Percentiles rank a stretch among this genome's conserved stretches.
These are phyloP conservation scores for Heterocephalus glaber DNA, from an alignment of 2,113 vertebrate genomes.

Conservation along the genomic window DNA sequence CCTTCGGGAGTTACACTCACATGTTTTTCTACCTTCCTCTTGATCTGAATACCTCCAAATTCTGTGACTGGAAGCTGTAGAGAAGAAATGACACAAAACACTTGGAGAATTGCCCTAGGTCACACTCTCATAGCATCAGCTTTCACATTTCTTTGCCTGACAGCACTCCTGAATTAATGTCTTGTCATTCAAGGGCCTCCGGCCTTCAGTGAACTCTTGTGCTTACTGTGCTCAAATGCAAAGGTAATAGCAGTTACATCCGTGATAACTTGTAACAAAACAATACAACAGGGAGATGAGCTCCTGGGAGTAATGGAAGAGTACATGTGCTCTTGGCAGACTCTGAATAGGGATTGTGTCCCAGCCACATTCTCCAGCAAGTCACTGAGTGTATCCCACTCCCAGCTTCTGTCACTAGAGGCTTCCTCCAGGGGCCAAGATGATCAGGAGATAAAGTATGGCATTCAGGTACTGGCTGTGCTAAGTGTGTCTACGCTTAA, in stretches of 20 bases:
- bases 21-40: background rate
- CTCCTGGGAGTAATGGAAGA: background rate
- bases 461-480: fast-evolving
- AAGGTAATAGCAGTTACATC: background rate
- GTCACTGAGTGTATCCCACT: fast-evolving
- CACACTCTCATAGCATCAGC: fast-evolving
- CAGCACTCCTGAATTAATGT: background rate
- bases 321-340: no score
- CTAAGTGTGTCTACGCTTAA: background rate
- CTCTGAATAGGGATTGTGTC: background rate
- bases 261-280: background rate
- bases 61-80: background rate
- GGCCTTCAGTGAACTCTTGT: background rate
- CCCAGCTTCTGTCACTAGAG: background rate
- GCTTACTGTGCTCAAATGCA: background rate
- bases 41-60: background rate
- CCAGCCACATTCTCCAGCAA: background rate
- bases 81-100: background rate
- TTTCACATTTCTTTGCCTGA: no score
- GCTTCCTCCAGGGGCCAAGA: background rate
- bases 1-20: background rate
- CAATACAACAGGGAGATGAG: background rate
- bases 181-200: no score
- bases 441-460: background rate
- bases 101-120: background rate